Evolutionary conservation across 2,888 invertebrate genomes (phyloP), one percentile per base, ranked within the genome.

Genomic region (Dascillus cervinus): DNA sequence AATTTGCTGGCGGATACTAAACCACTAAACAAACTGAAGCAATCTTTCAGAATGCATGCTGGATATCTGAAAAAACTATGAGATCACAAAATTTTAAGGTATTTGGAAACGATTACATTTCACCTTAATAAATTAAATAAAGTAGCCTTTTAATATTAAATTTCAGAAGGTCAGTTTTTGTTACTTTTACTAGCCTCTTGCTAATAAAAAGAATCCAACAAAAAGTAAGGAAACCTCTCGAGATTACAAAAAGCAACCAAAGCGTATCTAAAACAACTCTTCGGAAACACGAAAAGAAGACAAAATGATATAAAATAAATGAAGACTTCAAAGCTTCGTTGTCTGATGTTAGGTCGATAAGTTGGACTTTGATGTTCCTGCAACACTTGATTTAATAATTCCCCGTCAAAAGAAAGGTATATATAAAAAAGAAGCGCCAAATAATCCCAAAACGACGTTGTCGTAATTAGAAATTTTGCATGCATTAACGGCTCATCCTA

Each of bases 361-460:
- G 39, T 28, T 32, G 27, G 34, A 37, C 43, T 44, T 44, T 41
- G 41, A 44, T 41, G 41, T 41, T 41, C 32, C 36, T n/a, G n/a
- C 41, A 44, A 41, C 37, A 41, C 39, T 36, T 47, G 47, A 47
- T 47, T 47, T 44, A 47, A 47, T 47, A 46, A 47, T 40, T 38
- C 41, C 26, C n/a, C 12, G 35, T 17, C 31, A 28, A 24, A 29
- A 32, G 34, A 37, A 39, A n/a, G n/a, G n/a, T n/a, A n/a, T n/a
- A n/a, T n/a, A n/a, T n/a, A n/a, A n/a, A n/a, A n/a, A 45, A 26
- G 37, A 33, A 43, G 33, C 34, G 34, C 13, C 32, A 40, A 38
- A 36, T 30, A 33, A 26, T n/a, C n/a, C n/a, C 34, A 28, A 40
- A 40, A 36, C 38, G 38, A n/a, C n/a, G 34, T 26, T 40, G 44